A percentile compares a stretch with the other conserved stretches of the same genome.
Evolutionary conservation across 2,797 vertebrate species (phyloP).

Genomic region (Amniataba percoides): DNA sequence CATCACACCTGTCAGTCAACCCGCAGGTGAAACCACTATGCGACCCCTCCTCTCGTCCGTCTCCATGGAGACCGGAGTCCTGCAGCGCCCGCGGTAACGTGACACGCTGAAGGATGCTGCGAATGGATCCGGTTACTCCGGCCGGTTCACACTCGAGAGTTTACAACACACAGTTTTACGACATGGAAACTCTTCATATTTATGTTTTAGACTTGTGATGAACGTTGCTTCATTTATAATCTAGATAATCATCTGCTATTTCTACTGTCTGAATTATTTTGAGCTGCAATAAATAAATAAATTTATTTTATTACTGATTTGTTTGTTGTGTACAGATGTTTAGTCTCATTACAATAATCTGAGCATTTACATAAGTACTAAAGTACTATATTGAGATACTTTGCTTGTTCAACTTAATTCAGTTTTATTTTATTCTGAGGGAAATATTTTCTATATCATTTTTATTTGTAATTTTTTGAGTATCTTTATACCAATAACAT

Average conservation of each 20-base stretch:
- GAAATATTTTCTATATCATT: no score
- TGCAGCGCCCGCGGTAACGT: constrained; percentile 59
- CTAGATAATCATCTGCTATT: background rate
- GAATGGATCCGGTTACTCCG: constrained; percentile 55
- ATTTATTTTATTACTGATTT: no score
- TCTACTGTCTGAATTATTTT: background rate
- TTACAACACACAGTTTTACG: background rate
- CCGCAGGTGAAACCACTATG: constrained; percentile 34
- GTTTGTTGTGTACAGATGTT: no score
- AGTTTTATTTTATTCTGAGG: no score
- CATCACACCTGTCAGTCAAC: constrained; percentile 14
- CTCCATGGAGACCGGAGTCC: constrained; percentile 63
- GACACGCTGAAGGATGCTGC: constrained; percentile 53
- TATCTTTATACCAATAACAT: no score
- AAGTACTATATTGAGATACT: no score
- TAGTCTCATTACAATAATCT: no score
- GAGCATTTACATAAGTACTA: no score
- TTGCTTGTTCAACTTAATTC: no score
- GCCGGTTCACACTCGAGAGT: background rate
- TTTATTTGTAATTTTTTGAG: no score
- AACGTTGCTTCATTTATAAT: no score
- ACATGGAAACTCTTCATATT: background rate
- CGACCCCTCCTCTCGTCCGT: constrained; percentile 14
- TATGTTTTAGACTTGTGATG: no score
- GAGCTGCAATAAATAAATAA: background rate